phyloP scores from a whole-genome alignment of 2,888 invertebrate species.

The Aplocera efformata region DNA sequence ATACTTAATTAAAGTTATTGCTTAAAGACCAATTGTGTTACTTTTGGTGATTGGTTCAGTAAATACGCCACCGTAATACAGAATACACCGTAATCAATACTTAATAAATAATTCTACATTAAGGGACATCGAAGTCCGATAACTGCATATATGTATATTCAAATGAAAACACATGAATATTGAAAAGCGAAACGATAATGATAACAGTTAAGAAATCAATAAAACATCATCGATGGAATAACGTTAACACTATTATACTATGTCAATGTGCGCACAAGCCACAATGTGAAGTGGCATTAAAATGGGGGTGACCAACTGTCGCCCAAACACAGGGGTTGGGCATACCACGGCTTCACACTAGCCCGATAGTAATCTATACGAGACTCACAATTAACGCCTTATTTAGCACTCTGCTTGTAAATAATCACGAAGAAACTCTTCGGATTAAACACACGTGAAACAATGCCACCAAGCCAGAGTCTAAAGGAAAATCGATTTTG shows the following conservation, averaged over 20 bases:
- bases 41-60: slow-evolving; percentile 11
- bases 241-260: slow-evolving; percentile 58
- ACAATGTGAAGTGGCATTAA: slow-evolving; percentile 77
- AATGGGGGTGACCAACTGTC: slow-evolving; percentile 80
- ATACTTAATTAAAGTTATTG: slow-evolving; percentile 41
- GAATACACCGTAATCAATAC: too few species aligned
- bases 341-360: slow-evolving; percentile 70
- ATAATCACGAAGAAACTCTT: slow-evolving; percentile 37
- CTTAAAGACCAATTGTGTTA: slow-evolving; percentile 17
- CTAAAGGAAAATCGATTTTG: slow-evolving; percentile 22
- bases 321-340: slow-evolving; percentile 67
- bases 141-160: too few species aligned
- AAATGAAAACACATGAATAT: slow-evolving; percentile 2
- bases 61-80: slow-evolving; percentile 2
- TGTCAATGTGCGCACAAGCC: slow-evolving; percentile 73
- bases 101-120: too few species aligned
- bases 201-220: slow-evolving; percentile 19
- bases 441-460: slow-evolving; percentile 26
- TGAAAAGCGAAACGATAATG: slow-evolving; percentile 5
- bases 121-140: too few species aligned
- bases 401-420: slow-evolving; percentile 59
- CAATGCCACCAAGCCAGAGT: slow-evolving; percentile 19
- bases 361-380: slow-evolving; percentile 74
- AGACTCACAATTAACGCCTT: slow-evolving; percentile 68
- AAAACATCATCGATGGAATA: slow-evolving; percentile 44